These are phyloP conservation scores for Stratiolaelaps scimitus DNA, from an alignment of 1,140 invertebrate species.

Conservation along the genomic window DNA sequence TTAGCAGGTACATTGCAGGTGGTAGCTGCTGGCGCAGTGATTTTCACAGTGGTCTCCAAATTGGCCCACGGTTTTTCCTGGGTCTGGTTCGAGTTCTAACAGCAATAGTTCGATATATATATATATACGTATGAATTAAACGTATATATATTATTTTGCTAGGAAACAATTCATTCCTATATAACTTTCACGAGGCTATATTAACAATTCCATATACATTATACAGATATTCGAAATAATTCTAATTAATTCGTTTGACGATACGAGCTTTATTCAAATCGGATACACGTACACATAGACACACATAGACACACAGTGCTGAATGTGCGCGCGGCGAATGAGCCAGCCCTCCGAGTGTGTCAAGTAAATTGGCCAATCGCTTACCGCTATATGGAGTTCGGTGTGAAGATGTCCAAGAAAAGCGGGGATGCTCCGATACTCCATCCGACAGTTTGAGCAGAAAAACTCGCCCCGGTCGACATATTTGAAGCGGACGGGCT, in stretches of 20 bases:
- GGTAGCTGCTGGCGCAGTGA: neutral
- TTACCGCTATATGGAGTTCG: conserved; percentile 7
- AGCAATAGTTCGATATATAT: neutral
- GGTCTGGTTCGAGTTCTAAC: conserved; percentile 22
- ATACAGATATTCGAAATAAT: no score
- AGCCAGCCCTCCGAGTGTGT: no score
- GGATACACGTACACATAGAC: no score
- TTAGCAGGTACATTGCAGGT: conserved; percentile 12
- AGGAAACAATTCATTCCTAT: no score
- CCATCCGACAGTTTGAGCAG: conserved; percentile 5
- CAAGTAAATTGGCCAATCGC: neutral
- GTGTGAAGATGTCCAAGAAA: conserved; percentile 5
- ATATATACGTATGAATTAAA: no score
- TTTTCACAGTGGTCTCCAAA: neutral
- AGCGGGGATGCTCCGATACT: neutral
- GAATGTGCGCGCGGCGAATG: no score
- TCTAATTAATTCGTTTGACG: no score
- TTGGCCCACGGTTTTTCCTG: conserved; percentile 1
- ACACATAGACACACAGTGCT: no score
- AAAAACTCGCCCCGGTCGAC: conserved; percentile 14
- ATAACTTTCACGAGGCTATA: no score
- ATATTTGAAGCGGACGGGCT: neutral
- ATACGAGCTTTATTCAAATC: no score
- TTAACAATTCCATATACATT: no score
- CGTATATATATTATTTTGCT: no score